These are phyloP conservation scores for Sylvilagus bachmani DNA, from an alignment of 2,113 vertebrate genomes.

Conservation along the genomic window DNA sequence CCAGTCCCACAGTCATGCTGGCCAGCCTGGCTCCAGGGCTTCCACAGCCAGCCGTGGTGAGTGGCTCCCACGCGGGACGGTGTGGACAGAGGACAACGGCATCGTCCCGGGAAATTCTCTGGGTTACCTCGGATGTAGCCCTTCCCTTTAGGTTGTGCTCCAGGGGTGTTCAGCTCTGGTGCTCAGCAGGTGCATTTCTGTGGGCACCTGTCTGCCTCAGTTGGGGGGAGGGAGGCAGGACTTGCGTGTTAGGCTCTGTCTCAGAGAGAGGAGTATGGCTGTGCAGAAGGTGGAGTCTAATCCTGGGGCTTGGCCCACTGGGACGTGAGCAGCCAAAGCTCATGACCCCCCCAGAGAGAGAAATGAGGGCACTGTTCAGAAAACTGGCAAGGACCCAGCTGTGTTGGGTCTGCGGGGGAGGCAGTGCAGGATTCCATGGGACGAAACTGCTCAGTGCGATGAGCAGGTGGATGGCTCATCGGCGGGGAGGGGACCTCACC, in stretches of 20 bases:
- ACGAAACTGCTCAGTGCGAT: background rate
- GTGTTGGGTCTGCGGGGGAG: background rate
- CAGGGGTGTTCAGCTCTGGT: background rate
- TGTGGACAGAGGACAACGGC: background rate
- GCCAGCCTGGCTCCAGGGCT: background rate
- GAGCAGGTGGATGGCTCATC: background rate
- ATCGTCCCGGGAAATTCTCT: fast-evolving
- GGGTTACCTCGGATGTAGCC: fast-evolving
- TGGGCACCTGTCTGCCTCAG: background rate
- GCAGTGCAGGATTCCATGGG: background rate
- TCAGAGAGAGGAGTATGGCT: background rate
- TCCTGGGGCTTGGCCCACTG: background rate
- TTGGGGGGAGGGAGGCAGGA: no score
- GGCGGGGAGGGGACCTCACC: background rate
- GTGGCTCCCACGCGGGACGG: no score
- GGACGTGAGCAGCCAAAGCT: background rate
- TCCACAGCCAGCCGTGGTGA: background rate
- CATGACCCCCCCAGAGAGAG: background rate
- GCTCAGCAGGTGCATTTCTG: background rate
- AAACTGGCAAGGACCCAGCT: background rate
- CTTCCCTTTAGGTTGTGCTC: background rate
- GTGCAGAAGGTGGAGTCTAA: background rate
- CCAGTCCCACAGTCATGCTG: background rate
- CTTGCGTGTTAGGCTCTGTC: background rate
- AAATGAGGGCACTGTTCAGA: background rate